Percentiles rank a stretch among this genome's conserved stretches.
These are phyloP conservation scores for Crepidodera aurea DNA, from an alignment of 2,888 invertebrate species.

Conservation along the genomic window DNA sequence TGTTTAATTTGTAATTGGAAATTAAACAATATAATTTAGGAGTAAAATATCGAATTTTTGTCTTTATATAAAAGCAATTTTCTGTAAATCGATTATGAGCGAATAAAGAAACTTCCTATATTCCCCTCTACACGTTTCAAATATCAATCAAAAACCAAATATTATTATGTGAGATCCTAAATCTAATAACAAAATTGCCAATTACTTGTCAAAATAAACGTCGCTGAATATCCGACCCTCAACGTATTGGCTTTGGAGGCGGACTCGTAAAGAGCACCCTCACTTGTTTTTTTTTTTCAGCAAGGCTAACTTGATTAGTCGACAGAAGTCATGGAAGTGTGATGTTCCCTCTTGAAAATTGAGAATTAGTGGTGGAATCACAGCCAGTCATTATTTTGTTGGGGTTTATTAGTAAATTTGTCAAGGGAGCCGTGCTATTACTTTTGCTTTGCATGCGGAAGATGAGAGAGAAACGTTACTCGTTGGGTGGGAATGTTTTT, in stretches of 20 bases:
- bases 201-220: slow-evolving; percentile 42
- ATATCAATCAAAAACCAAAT: slow-evolving; percentile 37
- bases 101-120: no score
- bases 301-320: slow-evolving; percentile 44
- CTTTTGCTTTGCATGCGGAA: slow-evolving; percentile 11
- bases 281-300: slow-evolving; percentile 39
- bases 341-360: slow-evolving; percentile 42
- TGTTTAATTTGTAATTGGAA: no score
- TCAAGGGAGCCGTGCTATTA: slow-evolving; percentile 38
- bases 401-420: slow-evolving; percentile 40
- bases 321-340: slow-evolving; percentile 43
- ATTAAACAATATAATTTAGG: no score
- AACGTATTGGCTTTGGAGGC: slow-evolving; percentile 12
- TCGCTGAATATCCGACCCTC: slow-evolving; percentile 19
- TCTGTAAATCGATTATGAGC: no score
- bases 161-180: slow-evolving; percentile 34
- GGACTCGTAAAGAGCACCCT: slow-evolving; percentile 34
- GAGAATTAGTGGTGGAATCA: slow-evolving; percentile 49
- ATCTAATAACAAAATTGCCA: slow-evolving; percentile 45
- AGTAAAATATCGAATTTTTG: no score
- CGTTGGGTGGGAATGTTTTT: slow-evolving; percentile 8
- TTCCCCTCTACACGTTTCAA: neutral
- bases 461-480: slow-evolving; percentile 14
- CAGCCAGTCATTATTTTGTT: slow-evolving; percentile 43
- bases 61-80: no score